Conservation (phyloP, 2,113 vertebrate genomes). For the Nycticorax nycticorax region DNA sequence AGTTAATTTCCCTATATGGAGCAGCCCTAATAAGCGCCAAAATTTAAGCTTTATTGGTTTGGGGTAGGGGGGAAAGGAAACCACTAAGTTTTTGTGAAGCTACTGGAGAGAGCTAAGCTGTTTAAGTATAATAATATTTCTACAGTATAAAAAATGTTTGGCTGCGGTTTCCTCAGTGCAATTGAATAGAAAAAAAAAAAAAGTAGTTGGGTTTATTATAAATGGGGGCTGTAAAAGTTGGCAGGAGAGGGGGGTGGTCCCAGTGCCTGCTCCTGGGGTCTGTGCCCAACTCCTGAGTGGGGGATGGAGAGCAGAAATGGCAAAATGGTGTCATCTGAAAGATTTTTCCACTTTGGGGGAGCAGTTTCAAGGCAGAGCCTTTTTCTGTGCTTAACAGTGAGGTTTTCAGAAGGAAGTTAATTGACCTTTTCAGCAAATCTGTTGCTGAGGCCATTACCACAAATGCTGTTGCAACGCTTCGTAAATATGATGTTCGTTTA, state of each 20-base stretch:
- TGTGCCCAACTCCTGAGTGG: not conserved
- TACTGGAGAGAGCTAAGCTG: slow-evolving; percentile 1
- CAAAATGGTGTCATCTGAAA: not conserved
- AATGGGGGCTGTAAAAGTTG: not conserved
- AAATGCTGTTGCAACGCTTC: not conserved
- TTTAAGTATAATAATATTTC: slow-evolving; percentile 22
- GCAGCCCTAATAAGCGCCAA: not conserved
- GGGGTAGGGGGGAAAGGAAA: not conserved
- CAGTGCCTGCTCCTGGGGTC: not conserved
- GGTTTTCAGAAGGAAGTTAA: slow-evolving; percentile 1
- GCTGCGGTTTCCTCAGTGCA: not conserved
- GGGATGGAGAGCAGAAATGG: not conserved
- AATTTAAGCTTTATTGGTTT: slow-evolving; percentile 23
- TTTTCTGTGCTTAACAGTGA: not conserved
- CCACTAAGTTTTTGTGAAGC: slow-evolving; percentile 6
- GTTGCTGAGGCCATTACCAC: not conserved
- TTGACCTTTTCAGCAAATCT: slow-evolving; percentile 46
- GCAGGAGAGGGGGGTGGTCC: not conserved
- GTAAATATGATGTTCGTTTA: not conserved
- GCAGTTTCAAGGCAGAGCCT: not conserved
- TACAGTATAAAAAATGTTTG: not conserved
- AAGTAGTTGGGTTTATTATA: not conserved
- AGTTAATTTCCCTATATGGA: slow-evolving; percentile 37
- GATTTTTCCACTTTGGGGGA: not conserved
- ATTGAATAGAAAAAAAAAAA: not conserved